These are phyloP conservation scores for Ormyrus pomaceus DNA, from an alignment of 2,888 invertebrate species.

Conservation along the genomic window DNA sequence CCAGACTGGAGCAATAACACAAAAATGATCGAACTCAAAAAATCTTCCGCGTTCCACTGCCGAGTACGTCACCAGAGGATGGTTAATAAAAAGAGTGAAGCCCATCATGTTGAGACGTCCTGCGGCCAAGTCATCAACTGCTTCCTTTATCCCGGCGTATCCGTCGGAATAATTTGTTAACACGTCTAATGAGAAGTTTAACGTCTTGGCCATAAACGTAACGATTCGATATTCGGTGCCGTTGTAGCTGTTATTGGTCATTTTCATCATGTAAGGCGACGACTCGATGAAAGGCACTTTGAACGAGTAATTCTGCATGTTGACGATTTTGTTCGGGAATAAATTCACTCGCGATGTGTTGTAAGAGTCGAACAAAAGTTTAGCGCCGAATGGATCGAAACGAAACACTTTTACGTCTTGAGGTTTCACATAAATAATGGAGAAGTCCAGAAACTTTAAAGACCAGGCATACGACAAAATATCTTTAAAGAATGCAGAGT, in stretches of 20 bases:
- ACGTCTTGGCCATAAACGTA: not conserved
- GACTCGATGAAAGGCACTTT: slow-evolving; percentile 34
- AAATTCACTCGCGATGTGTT: not conserved
- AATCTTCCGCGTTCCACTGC: not conserved
- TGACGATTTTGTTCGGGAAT: slow-evolving; percentile 31
- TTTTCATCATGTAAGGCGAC: slow-evolving; percentile 23
- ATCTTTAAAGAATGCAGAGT: not conserved
- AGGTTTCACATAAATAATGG: not conserved
- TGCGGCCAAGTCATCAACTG: slow-evolving; percentile 12
- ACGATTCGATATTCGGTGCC: slow-evolving; percentile 18
- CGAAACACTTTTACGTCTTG: not conserved
- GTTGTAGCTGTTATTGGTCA: not conserved
- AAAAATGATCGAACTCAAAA: slow-evolving; percentile 19
- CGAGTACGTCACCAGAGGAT: not conserved
- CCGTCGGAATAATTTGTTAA: not conserved
- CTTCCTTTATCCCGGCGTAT: not conserved
- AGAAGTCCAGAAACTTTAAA: slow-evolving; percentile 33
- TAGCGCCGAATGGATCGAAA: slow-evolving; percentile 30
- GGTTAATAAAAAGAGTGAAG: not conserved
- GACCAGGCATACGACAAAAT: slow-evolving; percentile 32
- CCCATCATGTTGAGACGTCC: slow-evolving; percentile 24
- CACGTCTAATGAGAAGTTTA: slow-evolving; percentile 17
- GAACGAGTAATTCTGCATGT: slow-evolving; percentile 17
- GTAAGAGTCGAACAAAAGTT: not conserved
- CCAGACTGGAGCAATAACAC: not conserved